Evolutionary conservation across 37 sponge, comb jelly and placozoan genomes (phyloP).

Genomic region (Beroe ovata): DNA sequence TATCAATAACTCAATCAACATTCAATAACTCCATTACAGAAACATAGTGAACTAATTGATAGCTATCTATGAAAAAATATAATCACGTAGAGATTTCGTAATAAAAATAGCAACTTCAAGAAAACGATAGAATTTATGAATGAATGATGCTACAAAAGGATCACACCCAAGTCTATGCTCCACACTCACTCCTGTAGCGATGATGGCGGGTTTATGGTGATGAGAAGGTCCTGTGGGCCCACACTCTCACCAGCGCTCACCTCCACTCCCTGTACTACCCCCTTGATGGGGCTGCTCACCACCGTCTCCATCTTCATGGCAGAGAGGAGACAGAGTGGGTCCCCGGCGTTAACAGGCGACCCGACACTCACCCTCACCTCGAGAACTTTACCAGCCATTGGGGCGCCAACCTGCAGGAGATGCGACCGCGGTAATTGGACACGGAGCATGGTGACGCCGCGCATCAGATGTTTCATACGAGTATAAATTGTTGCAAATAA

Average conservation of each 20-base stretch:
- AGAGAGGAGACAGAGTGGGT: slow-evolving; percentile 34
- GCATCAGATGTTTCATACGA: too few species aligned
- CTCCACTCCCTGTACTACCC: slow-evolving; percentile 14
- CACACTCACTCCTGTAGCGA: too few species aligned
- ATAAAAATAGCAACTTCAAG: not conserved
- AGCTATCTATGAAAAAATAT: too few species aligned
- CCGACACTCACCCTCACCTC: slow-evolving; percentile 25
- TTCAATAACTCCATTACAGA: too few species aligned
- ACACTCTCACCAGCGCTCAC: not conserved
- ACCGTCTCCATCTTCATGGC: slow-evolving; percentile 67
- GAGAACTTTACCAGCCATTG: slow-evolving; percentile 14
- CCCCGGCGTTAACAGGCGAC: not conserved
- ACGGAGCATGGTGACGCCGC: too few species aligned
- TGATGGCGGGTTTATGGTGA: not conserved
- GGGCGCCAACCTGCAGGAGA: slow-evolving; percentile 63
- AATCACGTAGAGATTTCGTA: too few species aligned
- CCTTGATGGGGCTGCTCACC: slow-evolving; percentile 5
- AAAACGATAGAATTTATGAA: not conserved
- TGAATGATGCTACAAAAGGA: too few species aligned
- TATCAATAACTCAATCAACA: too few species aligned
- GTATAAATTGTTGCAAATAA: too few species aligned
- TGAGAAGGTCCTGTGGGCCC: slow-evolving; percentile 7
- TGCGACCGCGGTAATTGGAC: too few species aligned
- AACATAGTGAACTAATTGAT: too few species aligned
- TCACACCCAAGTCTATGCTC: too few species aligned